phyloP scores from a whole-genome alignment of 30 jellyfish, hydroid and myxozoan species.

The Clytia hemisphaerica region DNA sequence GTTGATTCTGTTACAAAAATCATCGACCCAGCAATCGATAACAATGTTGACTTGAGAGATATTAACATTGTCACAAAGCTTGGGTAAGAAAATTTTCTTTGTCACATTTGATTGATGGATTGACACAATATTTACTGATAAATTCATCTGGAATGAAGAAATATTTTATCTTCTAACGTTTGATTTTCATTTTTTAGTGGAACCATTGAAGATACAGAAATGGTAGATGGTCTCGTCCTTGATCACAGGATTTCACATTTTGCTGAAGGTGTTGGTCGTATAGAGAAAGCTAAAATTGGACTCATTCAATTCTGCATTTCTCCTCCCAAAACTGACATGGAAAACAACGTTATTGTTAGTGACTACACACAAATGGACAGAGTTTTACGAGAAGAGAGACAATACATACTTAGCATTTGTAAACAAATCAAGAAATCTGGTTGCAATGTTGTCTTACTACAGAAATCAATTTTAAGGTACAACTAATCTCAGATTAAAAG shows the following conservation, averaged over 20 bases:
- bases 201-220: conserved; percentile 98
- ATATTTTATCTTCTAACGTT: background rate
- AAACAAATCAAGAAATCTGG: conserved; percentile 91
- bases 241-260: conserved; percentile 76
- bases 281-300: conserved; percentile 96
- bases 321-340: conserved; percentile 99
- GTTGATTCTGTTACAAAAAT: conserved; percentile 94
- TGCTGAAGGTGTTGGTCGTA: conserved; percentile 83
- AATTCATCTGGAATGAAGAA: background rate
- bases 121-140: background rate
- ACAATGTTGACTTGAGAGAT: conserved; percentile 86
- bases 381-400: conserved; percentile 90
- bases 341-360: conserved; percentile 90
- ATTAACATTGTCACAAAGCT: conserved; percentile 80
- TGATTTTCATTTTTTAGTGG: conserved; percentile 49
- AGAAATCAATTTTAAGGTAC: conserved; percentile 92
- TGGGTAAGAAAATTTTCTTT: conserved; percentile 54
- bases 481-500: too few relatives aligned
- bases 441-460: conserved; percentile 88
- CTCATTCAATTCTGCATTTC: conserved; percentile 89
- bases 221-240: conserved; percentile 91
- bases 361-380: conserved; percentile 99
- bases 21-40: conserved; percentile 65
- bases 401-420: conserved; percentile 77
- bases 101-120: background rate